Evolutionary conservation across 2,113 vertebrate genomes (phyloP).

Genomic region (Alouatta palliata): DNA sequence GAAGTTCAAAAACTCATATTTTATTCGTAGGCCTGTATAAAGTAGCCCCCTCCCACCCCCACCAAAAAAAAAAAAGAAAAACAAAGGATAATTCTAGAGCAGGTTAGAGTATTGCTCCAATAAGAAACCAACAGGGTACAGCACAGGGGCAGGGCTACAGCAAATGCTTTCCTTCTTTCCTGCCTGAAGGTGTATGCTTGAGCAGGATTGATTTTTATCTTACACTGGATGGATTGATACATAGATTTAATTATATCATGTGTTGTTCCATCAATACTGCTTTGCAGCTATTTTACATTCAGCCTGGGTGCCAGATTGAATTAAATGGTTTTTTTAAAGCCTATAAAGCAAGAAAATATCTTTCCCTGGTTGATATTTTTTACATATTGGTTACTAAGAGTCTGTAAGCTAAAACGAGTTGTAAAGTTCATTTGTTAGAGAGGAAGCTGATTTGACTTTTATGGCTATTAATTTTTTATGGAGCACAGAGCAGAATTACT

Average conservation of each 20-base stretch:
- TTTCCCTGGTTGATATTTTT: conserved; percentile 78
- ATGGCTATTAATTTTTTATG: conserved; percentile 75
- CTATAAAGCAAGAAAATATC: conserved; percentile 76
- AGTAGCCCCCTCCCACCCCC: fast-evolving
- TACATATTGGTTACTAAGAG: conserved; percentile 75
- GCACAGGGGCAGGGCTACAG: neutral
- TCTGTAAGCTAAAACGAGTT: conserved; percentile 65
- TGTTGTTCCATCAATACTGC: conserved; percentile 70
- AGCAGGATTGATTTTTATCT: conserved; percentile 65
- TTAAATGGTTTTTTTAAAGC: conserved; percentile 78
- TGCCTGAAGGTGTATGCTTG: conserved; percentile 20
- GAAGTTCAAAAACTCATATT: neutral
- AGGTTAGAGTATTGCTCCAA: neutral
- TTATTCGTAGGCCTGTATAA: neutral
- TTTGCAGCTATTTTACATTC: conserved; percentile 76
- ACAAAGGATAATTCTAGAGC: neutral
- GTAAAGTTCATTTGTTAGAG: conserved; percentile 76
- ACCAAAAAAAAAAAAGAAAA: neutral
- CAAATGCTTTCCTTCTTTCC: neutral
- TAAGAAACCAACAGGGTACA: neutral
- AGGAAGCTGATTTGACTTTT: conserved; percentile 75
- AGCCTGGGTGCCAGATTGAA: conserved; percentile 77
- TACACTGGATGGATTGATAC: conserved; percentile 70
- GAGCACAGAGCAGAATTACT: conserved; percentile 56
- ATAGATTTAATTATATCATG: conserved; percentile 76